Evolutionary conservation across 2,888 invertebrate species (phyloP).

Genomic region (Portevinia maculata): DNA sequence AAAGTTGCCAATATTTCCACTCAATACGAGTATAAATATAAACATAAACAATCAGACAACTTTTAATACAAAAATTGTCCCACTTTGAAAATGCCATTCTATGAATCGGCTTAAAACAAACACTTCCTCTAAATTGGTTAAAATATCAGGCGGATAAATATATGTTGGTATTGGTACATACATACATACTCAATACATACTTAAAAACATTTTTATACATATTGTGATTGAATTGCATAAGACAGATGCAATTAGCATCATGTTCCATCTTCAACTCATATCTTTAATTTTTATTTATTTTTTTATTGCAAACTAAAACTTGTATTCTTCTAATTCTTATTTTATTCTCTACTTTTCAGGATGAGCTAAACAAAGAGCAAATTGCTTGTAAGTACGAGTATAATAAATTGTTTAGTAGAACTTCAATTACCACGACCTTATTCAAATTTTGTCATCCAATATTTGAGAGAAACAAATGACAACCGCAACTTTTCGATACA

Average conservation of each 20-base stretch:
- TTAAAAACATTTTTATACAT: slow-evolving; percentile 8
- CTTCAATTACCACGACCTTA: slow-evolving; percentile 27
- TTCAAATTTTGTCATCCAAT: slow-evolving; percentile 9
- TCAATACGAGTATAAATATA: no score
- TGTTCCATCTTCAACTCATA: neutral
- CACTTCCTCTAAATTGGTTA: no score
- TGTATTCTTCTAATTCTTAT: slow-evolving; percentile 3
- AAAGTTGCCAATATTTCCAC: neutral
- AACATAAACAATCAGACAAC: neutral
- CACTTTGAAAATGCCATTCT: slow-evolving; percentile 2
- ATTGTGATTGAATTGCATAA: slow-evolving; percentile 3
- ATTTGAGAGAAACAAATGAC: slow-evolving; percentile 32
- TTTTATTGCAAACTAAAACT: no score
- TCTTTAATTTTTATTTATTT: neutral
- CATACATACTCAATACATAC: neutral
- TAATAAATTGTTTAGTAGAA: neutral
- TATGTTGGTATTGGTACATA: no score
- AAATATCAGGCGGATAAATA: no score
- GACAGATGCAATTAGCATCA: neutral
- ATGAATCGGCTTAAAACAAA: slow-evolving; percentile 12
- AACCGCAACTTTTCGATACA: slow-evolving; percentile 57
- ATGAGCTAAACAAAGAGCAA: slow-evolving; percentile 91
- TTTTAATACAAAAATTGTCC: no score
- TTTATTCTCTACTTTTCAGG: slow-evolving; percentile 84
- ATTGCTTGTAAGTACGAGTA: slow-evolving; percentile 86